Evolutionary conservation across 2,888 invertebrate genomes (phyloP), one percentile per base, ranked within the genome.

Genomic region (Cantharis flavilabris): DNA sequence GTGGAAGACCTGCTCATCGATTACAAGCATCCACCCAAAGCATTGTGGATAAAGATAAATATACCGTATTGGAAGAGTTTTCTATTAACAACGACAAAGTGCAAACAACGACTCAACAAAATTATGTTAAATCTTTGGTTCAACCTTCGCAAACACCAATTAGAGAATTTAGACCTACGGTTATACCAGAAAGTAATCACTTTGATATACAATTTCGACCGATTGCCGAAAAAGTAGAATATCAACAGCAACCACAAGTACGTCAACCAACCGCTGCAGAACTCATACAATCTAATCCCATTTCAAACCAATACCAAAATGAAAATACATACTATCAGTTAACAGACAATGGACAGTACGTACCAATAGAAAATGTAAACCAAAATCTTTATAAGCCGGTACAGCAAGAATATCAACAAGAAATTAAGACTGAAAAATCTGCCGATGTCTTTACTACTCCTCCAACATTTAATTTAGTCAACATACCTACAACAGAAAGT

Each of bases 51-150:
- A 82, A 82, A 63, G 83, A 84, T 13, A 82, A 82, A 69, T 87
- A 87, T 71, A 86, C 86, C 0, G 84, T 86, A 62, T 77, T 87
- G 16, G 87, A 88, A 81, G 85, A 87, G 70, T 87, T 86, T 81
- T 80, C 83, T 16, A 77, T 82, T 9, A 33, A 78, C 10, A 80
- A 76, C 62, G 78, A 81, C 62, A 78, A 81, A 23, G 72, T 77
- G 11, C 80, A 76, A 63, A 76, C 73, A 76, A 73, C 69, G 0
- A 14, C 69, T 30, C 33, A n/a, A 73, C 62, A 18, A 4, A n/a
- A n/a, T 63, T 70, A 70, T n/a, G 26, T 16, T 5, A 62, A 63
- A 69, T 26, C 69, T 30, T 26, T 23, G 11, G 14, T n/a, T 28
- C 28, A 23, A 67, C 65, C 62, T 13, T 28, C 73, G 11, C 13